Evolutionary conservation across 2,888 invertebrate genomes (phyloP).

Genomic region (Sclerodermus sp.): DNA sequence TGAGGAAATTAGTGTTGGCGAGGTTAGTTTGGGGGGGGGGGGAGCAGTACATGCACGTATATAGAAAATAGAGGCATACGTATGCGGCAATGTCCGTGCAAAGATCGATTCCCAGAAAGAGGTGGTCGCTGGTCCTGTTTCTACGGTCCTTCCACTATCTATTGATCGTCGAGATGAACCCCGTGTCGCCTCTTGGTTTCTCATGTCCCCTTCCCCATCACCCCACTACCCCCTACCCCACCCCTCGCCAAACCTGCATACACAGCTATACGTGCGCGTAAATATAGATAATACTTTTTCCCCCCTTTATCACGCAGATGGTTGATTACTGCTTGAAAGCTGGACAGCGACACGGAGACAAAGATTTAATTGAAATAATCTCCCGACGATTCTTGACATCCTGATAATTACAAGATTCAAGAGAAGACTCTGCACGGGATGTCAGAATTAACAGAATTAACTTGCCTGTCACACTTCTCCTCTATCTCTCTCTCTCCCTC

Average conservation of each 20-base stretch:
- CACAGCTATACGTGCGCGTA: background rate
- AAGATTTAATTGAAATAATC: no score
- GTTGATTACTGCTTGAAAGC: background rate
- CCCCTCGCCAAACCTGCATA: background rate
- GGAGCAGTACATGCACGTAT: constrained; percentile 8
- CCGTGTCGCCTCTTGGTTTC: no score
- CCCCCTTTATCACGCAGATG: no score
- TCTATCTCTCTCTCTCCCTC: no score
- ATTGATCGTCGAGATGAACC: constrained; percentile 35
- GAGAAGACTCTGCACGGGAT: no score
- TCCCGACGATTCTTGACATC: no score
- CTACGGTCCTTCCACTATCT: constrained; percentile 38
- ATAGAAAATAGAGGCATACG: constrained; percentile 16
- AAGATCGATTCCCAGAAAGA: constrained; percentile 42
- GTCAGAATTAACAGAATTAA: no score
- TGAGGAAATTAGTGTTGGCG: constrained; percentile 5
- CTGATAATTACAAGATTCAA: no score
- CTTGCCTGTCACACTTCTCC: no score
- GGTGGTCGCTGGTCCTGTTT: constrained; percentile 36
- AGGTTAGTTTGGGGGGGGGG: constrained; percentile 3
- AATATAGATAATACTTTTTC: constrained; percentile 2
- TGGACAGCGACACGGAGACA: no score
- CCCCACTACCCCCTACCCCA: background rate
- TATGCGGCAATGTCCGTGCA: constrained; percentile 15
- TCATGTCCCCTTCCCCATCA: background rate